These are phyloP conservation scores for Hippocampus abdominalis DNA, from an alignment of 2,113 vertebrate species.

Conservation along the genomic window DNA sequence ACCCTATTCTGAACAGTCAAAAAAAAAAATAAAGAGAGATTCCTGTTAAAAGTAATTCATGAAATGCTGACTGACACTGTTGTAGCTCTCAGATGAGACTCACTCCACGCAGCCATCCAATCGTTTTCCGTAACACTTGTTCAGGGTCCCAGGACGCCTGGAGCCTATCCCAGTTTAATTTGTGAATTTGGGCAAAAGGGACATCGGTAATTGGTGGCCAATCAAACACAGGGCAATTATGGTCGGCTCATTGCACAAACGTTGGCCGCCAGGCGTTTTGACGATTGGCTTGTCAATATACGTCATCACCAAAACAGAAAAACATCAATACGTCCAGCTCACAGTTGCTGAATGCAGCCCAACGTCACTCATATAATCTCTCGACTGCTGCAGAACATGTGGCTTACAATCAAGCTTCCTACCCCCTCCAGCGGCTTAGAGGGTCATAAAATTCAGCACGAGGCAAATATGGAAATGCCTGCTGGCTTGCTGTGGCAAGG, in stretches of 20 bases:
- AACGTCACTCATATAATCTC: slow-evolving; percentile 56
- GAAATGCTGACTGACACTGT: background rate
- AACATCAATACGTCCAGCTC: background rate
- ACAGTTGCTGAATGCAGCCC: slow-evolving; percentile 35
- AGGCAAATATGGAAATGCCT: slow-evolving; percentile 47
- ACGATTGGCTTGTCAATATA: background rate
- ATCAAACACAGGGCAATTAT: too few species aligned
- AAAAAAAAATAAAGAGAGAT: too few species aligned
- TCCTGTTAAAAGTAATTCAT: background rate
- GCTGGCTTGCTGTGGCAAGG: slow-evolving; percentile 29
- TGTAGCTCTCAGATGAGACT: background rate
- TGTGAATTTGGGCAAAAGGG: too few species aligned
- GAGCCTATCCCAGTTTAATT: too few species aligned
- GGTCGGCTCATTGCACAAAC: background rate
- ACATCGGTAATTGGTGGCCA: background rate
- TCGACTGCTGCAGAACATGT: slow-evolving; percentile 36
- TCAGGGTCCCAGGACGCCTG: too few species aligned
- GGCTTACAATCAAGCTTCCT: slow-evolving; percentile 47
- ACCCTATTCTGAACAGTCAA: background rate
- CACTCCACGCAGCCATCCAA: background rate
- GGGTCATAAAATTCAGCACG: slow-evolving; percentile 67
- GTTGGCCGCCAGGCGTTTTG: background rate
- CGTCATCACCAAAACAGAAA: background rate
- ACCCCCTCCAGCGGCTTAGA: slow-evolving; percentile 50
- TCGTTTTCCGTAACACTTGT: background rate